Base-by-base conservation (phyloP, 2,113 vertebrate genomes). In the Alouatta palliata region DNA sequence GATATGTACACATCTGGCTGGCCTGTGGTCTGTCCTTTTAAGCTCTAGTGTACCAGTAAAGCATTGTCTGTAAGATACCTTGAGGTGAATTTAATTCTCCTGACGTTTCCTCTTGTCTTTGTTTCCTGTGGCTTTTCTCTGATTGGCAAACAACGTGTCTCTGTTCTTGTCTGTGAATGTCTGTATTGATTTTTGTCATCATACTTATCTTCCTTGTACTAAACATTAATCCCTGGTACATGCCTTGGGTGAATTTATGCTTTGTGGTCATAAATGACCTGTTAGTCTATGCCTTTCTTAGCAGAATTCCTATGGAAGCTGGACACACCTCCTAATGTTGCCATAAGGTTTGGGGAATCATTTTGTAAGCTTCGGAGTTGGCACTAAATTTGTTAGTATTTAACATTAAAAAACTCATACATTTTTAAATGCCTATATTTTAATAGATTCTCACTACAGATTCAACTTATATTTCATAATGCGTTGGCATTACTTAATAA, bases 51-150 rank as follows among this genome's bases (percentile, higher is more conserved):
- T 30, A 49, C 5, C 66, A 84, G 61, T 37, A 56, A 35, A 68
- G 9, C 61, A 64, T 45, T 91, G 77, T 82, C 43, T 35, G 9
- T 1, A 1, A 32, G 10, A 25, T 17, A 45, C 11, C 68, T 87
- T 76, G 30, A 32, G 8, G 14, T 70, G 9, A 80, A 64, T 30
- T 82, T 77, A 32, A 32, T 68, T 77, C 52, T 54, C n/a, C 58
- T 96, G 43, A 77, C 45, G 70, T 93, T 94, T 97, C 85, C 25
- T 68, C 27, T 14, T 58, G 88, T 3, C 32, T 93, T 90, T 96
- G 58, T 97, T 97, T 93, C 79, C 45, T 81, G 96, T 97, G 95
- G 77, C 85, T 95, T 86, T 75, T 71, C 75, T 80, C 61, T 47
- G 6, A 11, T 40, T 92, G 80, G 40, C 61, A 68, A 70, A 83